Conservation (phyloP, 2,113 vertebrate genomes). For the Bambusicola thoracicus region DNA sequence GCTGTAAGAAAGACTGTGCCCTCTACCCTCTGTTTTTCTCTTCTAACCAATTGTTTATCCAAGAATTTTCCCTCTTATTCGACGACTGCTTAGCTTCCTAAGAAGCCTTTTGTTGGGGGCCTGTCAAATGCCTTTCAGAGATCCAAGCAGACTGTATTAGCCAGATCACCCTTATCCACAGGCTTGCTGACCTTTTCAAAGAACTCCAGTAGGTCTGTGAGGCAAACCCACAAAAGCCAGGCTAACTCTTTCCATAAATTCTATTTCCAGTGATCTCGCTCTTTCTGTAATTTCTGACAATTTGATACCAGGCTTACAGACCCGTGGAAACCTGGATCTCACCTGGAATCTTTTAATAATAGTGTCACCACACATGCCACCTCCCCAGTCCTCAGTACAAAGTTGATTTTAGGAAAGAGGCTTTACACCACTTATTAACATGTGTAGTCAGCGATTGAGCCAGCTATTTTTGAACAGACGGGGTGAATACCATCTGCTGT, state of each 20-base stretch:
- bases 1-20: not conserved
- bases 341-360: not conserved
- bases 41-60: constrained; percentile 37
- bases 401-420: not conserved
- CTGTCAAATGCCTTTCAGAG: constrained; percentile 13
- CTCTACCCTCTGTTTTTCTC: constrained; percentile 16
- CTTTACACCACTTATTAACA: not conserved
- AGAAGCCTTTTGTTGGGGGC: constrained; percentile 21
- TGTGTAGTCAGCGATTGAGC: not conserved
- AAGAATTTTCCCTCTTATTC: not conserved
- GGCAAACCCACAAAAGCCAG: not conserved
- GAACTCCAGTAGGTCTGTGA: not conserved
- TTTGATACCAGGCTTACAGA: not conserved
- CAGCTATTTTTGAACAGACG: not conserved
- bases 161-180: constrained; percentile 37
- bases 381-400: not conserved
- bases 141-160: not conserved
- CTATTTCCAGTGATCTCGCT: not conserved
- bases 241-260: not conserved
- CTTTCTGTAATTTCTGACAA: not conserved
- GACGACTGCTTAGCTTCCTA: not conserved
- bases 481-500: constrained; percentile 45
- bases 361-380: fast-evolving
- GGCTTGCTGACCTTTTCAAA: constrained; percentile 52
- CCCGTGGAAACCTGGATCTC: not conserved